Conservation (phyloP, 2,888 invertebrate species). For the Cantharis nigra region DNA sequence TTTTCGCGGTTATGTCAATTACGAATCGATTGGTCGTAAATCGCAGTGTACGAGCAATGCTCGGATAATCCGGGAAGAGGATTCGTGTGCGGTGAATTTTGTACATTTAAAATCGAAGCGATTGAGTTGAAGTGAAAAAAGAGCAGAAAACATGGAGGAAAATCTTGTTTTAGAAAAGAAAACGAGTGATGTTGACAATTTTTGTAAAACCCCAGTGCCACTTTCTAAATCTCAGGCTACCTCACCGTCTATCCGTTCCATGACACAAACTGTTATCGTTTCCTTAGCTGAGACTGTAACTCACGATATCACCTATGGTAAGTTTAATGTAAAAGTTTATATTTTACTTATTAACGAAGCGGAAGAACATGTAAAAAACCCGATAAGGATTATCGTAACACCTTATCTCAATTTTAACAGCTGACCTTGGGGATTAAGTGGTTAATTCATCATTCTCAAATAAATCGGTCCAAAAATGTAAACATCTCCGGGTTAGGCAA, state of each 20-base stretch:
- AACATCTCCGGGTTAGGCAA: neutral
- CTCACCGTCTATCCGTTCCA: slow-evolving; percentile 53
- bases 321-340: slow-evolving; percentile 35
- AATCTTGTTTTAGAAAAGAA: slow-evolving; percentile 36
- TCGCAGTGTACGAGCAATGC: neutral
- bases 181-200: slow-evolving; percentile 38
- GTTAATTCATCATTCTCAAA: neutral
- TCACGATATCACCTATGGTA: slow-evolving; percentile 63
- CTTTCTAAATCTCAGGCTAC: slow-evolving; percentile 50
- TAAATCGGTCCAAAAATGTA: neutral
- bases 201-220: slow-evolving; percentile 53
- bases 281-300: slow-evolving; percentile 59
- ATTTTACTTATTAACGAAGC: neutral
- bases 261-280: slow-evolving; percentile 55
- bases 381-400: neutral
- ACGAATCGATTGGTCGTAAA: neutral
- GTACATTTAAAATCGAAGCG: neutral
- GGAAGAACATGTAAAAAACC: neutral
- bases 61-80: slow-evolving; percentile 6
- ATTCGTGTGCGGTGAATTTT: neutral
- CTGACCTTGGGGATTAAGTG: neutral
- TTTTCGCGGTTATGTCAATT: neutral
- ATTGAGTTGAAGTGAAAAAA: neutral
- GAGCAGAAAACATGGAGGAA: slow-evolving; percentile 12
- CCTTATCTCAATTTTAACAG: neutral